Conservation (phyloP, 2,888 invertebrate species). For the Maniola hyperantus region DNA sequence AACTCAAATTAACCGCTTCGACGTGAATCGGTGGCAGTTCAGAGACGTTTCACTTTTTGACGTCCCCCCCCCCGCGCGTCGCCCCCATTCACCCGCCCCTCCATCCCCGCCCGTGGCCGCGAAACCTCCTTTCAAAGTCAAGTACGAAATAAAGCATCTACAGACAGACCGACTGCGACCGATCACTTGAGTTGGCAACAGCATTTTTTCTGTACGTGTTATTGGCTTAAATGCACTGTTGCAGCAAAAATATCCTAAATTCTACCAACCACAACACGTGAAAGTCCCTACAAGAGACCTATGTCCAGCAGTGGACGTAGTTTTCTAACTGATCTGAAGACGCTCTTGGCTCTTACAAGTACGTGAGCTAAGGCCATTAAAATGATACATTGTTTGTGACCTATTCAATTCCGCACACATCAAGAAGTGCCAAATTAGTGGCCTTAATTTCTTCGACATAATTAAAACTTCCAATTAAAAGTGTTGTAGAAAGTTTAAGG, state of each 20-base stretch:
- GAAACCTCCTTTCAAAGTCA: conserved; percentile 73
- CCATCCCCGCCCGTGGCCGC: conserved; percentile 54
- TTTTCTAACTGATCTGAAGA: not conserved
- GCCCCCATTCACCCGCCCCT: conserved; percentile 39
- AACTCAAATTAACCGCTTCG: conserved; percentile 36
- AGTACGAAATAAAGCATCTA: conserved; percentile 46
- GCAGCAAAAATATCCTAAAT: too few species aligned
- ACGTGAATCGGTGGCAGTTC: conserved; percentile 40
- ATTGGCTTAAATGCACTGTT: too few species aligned
- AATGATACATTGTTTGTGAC: conserved; percentile 38
- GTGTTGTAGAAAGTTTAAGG: conserved; percentile 2
- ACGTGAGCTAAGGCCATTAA: conserved; percentile 40
- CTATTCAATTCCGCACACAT: conserved; percentile 30
- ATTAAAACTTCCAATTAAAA: not conserved
- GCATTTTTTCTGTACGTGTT: too few species aligned
- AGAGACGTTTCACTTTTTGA: conserved; percentile 75
- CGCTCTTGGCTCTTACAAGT: conserved; percentile 28
- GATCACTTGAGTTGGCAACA: not conserved
- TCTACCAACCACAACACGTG: too few species aligned
- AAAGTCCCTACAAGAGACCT: too few species aligned
- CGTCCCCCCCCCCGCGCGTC: conserved; percentile 40
- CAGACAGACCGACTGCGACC: not conserved
- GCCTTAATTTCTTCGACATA: not conserved
- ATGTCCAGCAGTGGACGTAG: too few species aligned
- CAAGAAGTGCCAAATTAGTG: conserved; percentile 1